A percentile compares a stretch with the other conserved stretches of the same genome.
phyloP scores from a whole-genome alignment of 1,140 invertebrate genomes.

The Campodea augens region DNA sequence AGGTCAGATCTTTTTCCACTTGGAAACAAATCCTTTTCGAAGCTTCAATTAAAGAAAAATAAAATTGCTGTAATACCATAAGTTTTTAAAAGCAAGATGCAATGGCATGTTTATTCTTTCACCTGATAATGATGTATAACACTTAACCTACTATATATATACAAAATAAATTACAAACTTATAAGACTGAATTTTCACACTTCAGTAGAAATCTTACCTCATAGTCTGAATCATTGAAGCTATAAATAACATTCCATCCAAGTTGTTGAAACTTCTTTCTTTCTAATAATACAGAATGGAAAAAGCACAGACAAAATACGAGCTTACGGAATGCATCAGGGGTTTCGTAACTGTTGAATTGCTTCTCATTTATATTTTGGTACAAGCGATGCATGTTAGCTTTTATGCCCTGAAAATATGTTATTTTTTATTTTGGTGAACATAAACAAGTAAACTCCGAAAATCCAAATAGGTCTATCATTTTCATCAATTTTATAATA shows the following conservation, averaged over 20 bases:
- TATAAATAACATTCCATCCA: conserved; percentile 75
- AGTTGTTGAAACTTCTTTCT: conserved; percentile 74
- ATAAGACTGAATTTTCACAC: not conserved
- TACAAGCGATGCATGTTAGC: conserved; percentile 77
- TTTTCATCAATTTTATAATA: conserved; percentile 27
- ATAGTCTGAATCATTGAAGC: conserved; percentile 78
- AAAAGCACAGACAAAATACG: conserved; percentile 70
- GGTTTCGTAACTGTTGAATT: conserved; percentile 51
- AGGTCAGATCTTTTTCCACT: no score
- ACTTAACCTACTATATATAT: no score
- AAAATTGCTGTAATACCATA: no score
- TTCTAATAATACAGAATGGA: conserved; percentile 73
- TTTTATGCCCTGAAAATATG: conserved; percentile 56
- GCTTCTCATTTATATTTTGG: conserved; percentile 58
- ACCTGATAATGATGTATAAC: no score
- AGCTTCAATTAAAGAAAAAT: no score
- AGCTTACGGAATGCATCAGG: conserved; percentile 67
- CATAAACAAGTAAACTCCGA: conserved; percentile 22
- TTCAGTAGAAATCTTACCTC: conserved; percentile 34
- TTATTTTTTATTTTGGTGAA: conserved; percentile 26
- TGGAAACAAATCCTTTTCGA: no score
- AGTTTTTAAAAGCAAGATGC: no score
- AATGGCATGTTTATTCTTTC: no score
- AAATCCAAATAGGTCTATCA: conserved; percentile 24
- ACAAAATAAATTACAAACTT: not conserved